phyloP scores from a whole-genome alignment of 1,140 invertebrate species.

The Ceratosolen fusciceps region DNA sequence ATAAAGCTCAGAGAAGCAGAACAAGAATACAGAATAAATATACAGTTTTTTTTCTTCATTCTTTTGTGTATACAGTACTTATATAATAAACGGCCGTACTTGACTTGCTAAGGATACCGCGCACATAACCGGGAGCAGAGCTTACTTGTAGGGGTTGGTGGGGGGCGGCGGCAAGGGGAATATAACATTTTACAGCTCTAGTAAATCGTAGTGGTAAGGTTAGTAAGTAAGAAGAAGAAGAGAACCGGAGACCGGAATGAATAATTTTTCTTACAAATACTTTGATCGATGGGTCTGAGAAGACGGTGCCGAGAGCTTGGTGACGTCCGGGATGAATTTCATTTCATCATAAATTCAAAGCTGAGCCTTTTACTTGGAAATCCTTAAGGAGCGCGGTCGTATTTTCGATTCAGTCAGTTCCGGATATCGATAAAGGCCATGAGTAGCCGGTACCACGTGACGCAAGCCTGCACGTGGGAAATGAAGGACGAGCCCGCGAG shows the following conservation, averaged over 20 bases:
- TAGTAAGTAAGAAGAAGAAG: not conserved
- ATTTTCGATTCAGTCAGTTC: not conserved
- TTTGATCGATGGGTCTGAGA: not conserved
- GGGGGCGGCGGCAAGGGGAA: not conserved
- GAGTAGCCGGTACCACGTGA: conserved; percentile 6
- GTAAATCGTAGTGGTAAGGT: too few relatives aligned
- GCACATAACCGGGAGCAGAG: not conserved
- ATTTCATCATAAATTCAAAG: not conserved
- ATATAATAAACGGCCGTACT: not conserved
- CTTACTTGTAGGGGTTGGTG: too few relatives aligned
- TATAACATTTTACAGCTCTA: not conserved
- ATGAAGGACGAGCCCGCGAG: not conserved
- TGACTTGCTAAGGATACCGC: not conserved
- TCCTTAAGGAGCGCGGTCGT: not conserved
- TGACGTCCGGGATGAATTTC: not conserved
- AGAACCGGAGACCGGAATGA: too few relatives aligned
- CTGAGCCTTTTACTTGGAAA: not conserved
- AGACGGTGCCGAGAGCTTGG: not conserved
- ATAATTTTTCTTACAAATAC: not conserved
- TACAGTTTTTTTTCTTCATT: too few relatives aligned
- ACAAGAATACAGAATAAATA: too few relatives aligned
- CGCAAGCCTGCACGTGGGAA: conserved; percentile 27
- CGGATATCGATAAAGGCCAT: not conserved
- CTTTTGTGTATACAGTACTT: too few relatives aligned
- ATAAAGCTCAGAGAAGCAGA: too few relatives aligned